A percentile compares a stretch with the other conserved stretches of the same genome.
Conservation (phyloP, 2,113 vertebrate genomes). For the Eubucco bourcierii region DNA sequence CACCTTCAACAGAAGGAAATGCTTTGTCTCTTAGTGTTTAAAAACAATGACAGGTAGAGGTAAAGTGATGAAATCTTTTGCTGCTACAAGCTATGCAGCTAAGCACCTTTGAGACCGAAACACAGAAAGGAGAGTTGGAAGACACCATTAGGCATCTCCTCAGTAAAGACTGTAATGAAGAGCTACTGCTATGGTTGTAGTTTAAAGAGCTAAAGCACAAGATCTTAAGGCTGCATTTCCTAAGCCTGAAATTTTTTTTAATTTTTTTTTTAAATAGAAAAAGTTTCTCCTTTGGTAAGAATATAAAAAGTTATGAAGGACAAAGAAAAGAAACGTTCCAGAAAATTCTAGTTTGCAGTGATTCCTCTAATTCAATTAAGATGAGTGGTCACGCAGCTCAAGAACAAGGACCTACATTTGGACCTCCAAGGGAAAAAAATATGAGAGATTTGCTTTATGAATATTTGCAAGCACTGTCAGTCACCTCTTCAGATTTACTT, state of each 20-base stretch:
- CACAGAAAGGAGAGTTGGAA: neutral
- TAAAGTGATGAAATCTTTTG: neutral
- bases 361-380: neutral
- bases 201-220: neutral
- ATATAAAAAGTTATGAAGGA: neutral
- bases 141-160: neutral
- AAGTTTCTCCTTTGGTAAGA: neutral
- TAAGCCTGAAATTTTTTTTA: neutral
- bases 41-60: neutral
- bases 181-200: neutral
- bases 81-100: neutral
- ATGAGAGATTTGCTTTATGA: neutral
- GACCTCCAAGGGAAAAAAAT: neutral
- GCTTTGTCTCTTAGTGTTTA: neutral
- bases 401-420: neutral
- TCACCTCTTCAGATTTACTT: neutral
- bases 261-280: neutral
- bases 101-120: neutral
- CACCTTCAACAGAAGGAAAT: neutral
- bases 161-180: neutral
- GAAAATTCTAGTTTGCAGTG: slow-evolving; percentile 32
- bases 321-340: slow-evolving; percentile 6
- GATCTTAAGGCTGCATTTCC: neutral
- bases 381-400: neutral
- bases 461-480: neutral